These are phyloP conservation scores for Furcifer pardalis DNA, from an alignment of 2,797 vertebrate genomes.

Conservation along the genomic window DNA sequence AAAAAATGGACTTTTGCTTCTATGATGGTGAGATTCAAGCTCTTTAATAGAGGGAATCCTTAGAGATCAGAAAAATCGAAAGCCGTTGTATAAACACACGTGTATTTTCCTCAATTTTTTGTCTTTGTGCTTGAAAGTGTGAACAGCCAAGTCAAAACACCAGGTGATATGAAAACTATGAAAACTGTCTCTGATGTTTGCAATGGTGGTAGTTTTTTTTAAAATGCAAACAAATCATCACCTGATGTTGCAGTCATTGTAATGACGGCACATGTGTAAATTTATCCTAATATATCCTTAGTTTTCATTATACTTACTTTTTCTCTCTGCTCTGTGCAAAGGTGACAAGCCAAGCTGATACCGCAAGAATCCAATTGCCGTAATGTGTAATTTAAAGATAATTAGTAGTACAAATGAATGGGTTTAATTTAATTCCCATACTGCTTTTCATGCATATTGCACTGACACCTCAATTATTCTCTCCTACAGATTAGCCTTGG, in stretches of 20 bases:
- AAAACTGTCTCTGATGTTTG: background rate
- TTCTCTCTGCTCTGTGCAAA: constrained; percentile 35
- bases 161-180: background rate
- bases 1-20: too few relatives aligned
- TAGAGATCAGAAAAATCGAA: too few relatives aligned
- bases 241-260: background rate
- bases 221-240: too few relatives aligned
- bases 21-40: too few relatives aligned
- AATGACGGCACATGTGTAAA: background rate
- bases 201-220: background rate
- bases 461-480: constrained; percentile 61
- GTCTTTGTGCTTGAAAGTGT: background rate
- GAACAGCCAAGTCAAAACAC: background rate
- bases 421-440: constrained; percentile 72
- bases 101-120: background rate
- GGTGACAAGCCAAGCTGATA: constrained; percentile 44
- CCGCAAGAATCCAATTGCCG: constrained; percentile 60
- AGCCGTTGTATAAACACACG: background rate
- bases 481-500: constrained; percentile 89
- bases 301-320: constrained; percentile 38
- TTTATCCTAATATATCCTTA: constrained; percentile 39
- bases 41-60: too few relatives aligned
- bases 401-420: constrained; percentile 70
- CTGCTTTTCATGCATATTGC: constrained; percentile 62
- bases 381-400: constrained; percentile 72